A percentile compares a stretch with the other conserved stretches of the same genome.
These are phyloP conservation scores for Patella vulgata DNA, from an alignment of 1,140 invertebrate species.

Conservation along the genomic window DNA sequence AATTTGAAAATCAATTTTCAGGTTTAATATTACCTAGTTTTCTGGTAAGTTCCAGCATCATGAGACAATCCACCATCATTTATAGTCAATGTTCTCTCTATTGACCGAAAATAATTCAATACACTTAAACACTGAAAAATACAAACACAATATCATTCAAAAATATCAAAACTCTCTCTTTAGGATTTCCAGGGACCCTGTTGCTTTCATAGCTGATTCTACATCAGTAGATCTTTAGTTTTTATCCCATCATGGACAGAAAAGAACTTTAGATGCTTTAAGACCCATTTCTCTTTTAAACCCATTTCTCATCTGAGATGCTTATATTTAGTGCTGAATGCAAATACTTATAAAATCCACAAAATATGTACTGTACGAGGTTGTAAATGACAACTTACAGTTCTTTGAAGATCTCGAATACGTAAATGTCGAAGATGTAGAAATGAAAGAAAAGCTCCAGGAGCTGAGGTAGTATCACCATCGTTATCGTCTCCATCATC, in stretches of 20 bases:
- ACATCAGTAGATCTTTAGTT: too few species aligned
- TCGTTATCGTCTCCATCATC: conserved; percentile 63
- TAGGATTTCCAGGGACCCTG: too few species aligned
- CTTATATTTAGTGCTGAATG: too few species aligned
- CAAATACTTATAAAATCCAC: too few species aligned
- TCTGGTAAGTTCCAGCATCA: conserved; percentile 46
- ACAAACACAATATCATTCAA: not conserved
- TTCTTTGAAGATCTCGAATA: conserved; percentile 61
- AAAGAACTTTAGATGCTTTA: too few species aligned
- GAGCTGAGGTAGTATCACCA: conserved; percentile 51
- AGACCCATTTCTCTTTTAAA: too few species aligned
- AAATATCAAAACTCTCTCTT: too few species aligned
- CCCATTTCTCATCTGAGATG: too few species aligned
- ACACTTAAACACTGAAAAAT: conserved; percentile 58
- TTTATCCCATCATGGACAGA: too few species aligned
- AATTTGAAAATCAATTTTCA: too few species aligned
- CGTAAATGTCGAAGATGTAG: conserved; percentile 63
- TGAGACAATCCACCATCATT: conserved; percentile 63
- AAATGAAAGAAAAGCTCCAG: conserved; percentile 64
- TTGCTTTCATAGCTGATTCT: too few species aligned
- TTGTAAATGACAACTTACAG: conserved; percentile 43
- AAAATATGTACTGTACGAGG: not conserved
- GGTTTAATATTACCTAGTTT: conserved; percentile 39
- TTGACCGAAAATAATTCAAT: conserved; percentile 66
- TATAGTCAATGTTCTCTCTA: conserved; percentile 66